Percentiles rank a stretch among this genome's conserved stretches.
Evolutionary conservation across 2,888 invertebrate species (phyloP).

Genomic region (Chelonus formosanus): DNA sequence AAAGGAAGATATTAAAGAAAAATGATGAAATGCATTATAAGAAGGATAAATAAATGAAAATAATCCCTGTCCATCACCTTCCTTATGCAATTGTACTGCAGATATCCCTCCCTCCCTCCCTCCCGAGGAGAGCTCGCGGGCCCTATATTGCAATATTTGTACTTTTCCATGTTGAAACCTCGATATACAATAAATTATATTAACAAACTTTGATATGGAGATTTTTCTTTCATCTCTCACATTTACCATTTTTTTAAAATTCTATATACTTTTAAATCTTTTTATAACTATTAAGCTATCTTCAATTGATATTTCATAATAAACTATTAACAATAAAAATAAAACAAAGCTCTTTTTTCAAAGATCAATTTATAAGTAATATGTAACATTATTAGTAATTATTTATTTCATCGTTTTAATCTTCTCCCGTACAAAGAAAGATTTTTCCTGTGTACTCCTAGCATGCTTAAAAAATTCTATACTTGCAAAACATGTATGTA

Average conservation of each 20-base stretch:
- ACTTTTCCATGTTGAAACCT: constrained; percentile 66
- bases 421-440: too few relatives aligned
- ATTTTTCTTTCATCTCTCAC: constrained; percentile 33
- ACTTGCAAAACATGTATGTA: too few relatives aligned
- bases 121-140: constrained; percentile 64
- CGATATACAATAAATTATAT: constrained; percentile 66
- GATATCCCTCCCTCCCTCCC: constrained; percentile 62
- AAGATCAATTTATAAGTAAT: too few relatives aligned
- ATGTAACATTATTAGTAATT: too few relatives aligned
- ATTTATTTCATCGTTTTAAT: too few relatives aligned
- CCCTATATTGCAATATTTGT: constrained; percentile 66
- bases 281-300: neutral
- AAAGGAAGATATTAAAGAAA: constrained; percentile 32
- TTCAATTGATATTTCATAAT: too few relatives aligned
- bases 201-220: constrained; percentile 61
- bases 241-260: too few relatives aligned
- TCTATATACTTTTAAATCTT: too few relatives aligned
- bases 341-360: too few relatives aligned
- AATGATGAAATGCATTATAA: constrained; percentile 25
- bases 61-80: constrained; percentile 34
- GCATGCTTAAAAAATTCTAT: too few relatives aligned
- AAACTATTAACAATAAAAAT: too few relatives aligned
- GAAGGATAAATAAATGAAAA: constrained; percentile 22
- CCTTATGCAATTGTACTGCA: constrained; percentile 45
- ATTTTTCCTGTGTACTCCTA: too few relatives aligned